Conservation (phyloP, 2,888 invertebrate genomes). For the Entomobrya proxima region DNA sequence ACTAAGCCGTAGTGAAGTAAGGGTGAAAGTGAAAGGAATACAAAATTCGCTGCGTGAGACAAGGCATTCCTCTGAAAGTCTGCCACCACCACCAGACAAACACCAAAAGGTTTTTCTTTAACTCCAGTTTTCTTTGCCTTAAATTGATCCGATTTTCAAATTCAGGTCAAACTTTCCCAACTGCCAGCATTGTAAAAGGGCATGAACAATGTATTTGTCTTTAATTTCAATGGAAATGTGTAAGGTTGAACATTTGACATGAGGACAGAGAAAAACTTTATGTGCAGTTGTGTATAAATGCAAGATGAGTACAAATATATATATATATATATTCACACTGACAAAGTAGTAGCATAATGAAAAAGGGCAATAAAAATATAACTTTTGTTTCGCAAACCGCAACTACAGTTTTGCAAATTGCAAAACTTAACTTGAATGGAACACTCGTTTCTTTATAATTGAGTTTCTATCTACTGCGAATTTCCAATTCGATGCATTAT, state of each 20-base stretch:
- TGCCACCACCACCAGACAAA: background rate
- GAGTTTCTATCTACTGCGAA: background rate
- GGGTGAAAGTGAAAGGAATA: conserved; percentile 20
- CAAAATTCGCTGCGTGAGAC: background rate
- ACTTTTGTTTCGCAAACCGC: no score
- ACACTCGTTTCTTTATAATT: background rate
- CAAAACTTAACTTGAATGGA: background rate
- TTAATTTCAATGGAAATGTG: conserved; percentile 58
- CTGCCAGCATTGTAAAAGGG: background rate
- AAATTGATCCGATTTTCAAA: conserved; percentile 49
- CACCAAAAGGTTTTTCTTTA: background rate
- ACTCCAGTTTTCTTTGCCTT: background rate
- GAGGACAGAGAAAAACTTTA: background rate
- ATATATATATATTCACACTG: no score
- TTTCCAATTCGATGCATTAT: conserved; percentile 6
- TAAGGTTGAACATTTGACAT: conserved; percentile 8
- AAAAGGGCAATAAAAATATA: no score
- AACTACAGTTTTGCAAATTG: no score
- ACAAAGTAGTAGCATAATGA: background rate
- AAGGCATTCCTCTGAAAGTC: background rate
- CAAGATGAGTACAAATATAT: no score
- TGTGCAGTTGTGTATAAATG: background rate
- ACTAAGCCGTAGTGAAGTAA: background rate
- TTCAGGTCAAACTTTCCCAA: conserved; percentile 48
- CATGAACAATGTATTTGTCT: conserved; percentile 50